Evolutionary conservation across 92 coral and sea anemone genomes (phyloP).

Genomic region (Palythoa grandis): DNA sequence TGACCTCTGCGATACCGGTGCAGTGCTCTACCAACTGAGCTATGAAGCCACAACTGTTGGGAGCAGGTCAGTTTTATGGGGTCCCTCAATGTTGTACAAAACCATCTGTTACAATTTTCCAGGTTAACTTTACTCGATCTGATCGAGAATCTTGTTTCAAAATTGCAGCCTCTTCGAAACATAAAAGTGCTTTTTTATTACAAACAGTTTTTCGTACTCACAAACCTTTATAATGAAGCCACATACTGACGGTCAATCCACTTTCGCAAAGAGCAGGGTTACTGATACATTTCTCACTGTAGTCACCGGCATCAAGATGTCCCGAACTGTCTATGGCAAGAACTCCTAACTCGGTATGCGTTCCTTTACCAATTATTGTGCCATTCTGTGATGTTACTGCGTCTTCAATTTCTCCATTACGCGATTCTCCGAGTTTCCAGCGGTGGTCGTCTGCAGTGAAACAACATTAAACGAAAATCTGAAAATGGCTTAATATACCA

Average conservation of each 20-base stretch:
- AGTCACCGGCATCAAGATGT: slow-evolving; percentile 4
- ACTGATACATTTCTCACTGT: background rate
- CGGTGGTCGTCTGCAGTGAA: slow-evolving; percentile 4
- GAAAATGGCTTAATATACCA: background rate
- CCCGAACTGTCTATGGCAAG: slow-evolving; percentile 12
- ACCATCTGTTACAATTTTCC: too few species aligned
- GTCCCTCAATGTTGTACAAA: too few species aligned
- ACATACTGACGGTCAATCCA: slow-evolving; percentile 23
- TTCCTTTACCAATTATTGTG: background rate
- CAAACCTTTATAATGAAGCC: slow-evolving; percentile 37
- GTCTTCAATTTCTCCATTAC: slow-evolving; percentile 16
- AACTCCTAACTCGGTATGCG: slow-evolving; percentile 25
- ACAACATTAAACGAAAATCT: background rate
- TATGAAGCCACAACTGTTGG: too few species aligned
- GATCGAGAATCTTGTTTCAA: background rate
- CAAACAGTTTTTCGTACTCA: background rate
- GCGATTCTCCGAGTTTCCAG: slow-evolving; percentile 30
- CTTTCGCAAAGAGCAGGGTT: slow-evolving; percentile 28
- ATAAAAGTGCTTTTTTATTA: background rate
- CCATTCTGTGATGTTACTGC: background rate
- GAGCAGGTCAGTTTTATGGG: too few species aligned
- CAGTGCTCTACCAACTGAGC: too few species aligned
- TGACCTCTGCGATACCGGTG: too few species aligned
- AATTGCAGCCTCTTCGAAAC: background rate
- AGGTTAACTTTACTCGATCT: background rate